Conservation (phyloP, 2,888 invertebrate species). For the Netelia fuscicornis region DNA sequence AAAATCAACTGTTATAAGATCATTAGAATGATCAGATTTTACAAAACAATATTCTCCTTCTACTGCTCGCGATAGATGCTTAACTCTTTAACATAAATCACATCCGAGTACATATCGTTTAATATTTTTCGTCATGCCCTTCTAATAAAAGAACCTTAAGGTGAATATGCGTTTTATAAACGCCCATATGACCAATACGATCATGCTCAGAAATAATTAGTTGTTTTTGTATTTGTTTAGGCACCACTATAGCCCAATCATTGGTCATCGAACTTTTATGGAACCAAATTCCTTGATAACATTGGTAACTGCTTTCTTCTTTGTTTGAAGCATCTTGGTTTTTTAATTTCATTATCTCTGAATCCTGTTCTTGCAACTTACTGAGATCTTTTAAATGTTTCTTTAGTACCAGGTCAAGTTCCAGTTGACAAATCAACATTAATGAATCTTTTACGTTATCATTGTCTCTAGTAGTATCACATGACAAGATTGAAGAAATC, state of each 20-base stretch:
- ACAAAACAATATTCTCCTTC: constrained; percentile 51
- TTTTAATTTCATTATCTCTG: not conserved
- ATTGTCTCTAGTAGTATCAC: not conserved
- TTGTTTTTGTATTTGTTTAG: not conserved
- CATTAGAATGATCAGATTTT: constrained; percentile 25
- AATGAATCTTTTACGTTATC: constrained; percentile 16
- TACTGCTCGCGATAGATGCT: constrained; percentile 20
- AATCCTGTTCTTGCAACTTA: constrained; percentile 17
- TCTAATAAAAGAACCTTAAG: constrained; percentile 40
- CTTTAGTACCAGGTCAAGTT: not conserved
- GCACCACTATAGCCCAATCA: constrained; percentile 19
- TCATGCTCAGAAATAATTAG: constrained; percentile 37
- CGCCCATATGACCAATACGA: constrained; percentile 34
- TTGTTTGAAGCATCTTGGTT: not conserved
- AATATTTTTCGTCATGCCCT: constrained; percentile 21
- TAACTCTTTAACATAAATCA: constrained; percentile 52
- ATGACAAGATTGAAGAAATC: not conserved
- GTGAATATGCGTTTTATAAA: constrained; percentile 34
- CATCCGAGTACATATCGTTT: constrained; percentile 37
- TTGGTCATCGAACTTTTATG: constrained; percentile 1
- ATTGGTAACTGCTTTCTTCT: not conserved
- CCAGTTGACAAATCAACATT: constrained; percentile 17
- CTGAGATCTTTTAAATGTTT: constrained; percentile 6
- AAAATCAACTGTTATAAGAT: constrained; percentile 43
- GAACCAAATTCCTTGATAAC: constrained; percentile 30